Evolutionary conservation across 1,140 invertebrate genomes (phyloP), one percentile per base, ranked within the genome.

Genomic region (Heliconius eleuchia): DNA sequence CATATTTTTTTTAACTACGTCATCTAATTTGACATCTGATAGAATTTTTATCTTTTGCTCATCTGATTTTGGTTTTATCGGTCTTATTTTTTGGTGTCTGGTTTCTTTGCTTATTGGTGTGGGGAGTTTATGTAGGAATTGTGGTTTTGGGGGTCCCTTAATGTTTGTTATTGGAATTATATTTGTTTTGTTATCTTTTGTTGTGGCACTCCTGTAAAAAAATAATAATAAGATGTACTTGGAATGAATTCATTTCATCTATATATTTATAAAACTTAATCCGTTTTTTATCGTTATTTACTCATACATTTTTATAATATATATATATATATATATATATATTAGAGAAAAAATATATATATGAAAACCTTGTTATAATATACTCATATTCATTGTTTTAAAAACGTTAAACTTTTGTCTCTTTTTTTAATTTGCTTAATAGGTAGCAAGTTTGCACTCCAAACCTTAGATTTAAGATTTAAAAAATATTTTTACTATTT

Each of bases 11-110:
- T 78, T 81, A 30, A 78, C 82, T 23, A 11, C 60, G 60, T 85
- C 88, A 72, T 89, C 88, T n/a, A 94, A 88, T 87, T 91, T 94
- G 0, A 93, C 81, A 81, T 94, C 89, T 57, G 92, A 94, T 30
- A 94, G 70, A 37, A 94, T 93, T 84, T 85, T 91, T 37, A 94
- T 85, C 83, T 89, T 92, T 76, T 82, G 83, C 8, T 93, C 87
- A 46, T 85, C 83, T 55, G 72, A 6, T 77, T 85, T 91, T 27
- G 76, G 78, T 72, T 79, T 86, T 8, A 78, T 79, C 73, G 71
- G 23, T 30, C 52, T 73, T 13, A 77, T 76, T 30, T 74, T n/a
- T 74, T 34, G 74, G 73, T 60, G 42, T 6, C 37, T 78, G 23
- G 55, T 18, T 37, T 70, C 71, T 30, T n/a, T 73, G 30, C 27